phyloP scores from a whole-genome alignment of 2,888 invertebrate species.

The Opisthograptis luteolata region DNA sequence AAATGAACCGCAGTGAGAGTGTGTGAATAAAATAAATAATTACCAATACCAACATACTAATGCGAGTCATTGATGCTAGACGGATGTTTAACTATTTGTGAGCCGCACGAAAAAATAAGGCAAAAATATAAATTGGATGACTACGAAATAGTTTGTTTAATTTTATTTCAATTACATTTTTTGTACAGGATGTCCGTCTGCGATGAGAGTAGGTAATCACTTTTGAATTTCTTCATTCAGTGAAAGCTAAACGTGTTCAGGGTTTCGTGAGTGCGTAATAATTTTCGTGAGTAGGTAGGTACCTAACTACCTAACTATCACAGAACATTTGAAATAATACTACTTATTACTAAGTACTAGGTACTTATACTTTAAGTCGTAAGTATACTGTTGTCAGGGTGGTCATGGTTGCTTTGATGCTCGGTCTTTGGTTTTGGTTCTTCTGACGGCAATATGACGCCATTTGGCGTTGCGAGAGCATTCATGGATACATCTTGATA shows the following conservation, averaged over 20 bases:
- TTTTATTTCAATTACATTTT: slow-evolving; percentile 68
- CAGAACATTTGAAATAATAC: too few species aligned
- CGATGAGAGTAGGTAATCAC: slow-evolving; percentile 58
- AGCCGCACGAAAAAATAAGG: slow-evolving; percentile 41
- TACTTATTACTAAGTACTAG: too few species aligned
- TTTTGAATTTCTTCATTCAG: slow-evolving; percentile 60
- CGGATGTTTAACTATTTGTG: slow-evolving; percentile 25
- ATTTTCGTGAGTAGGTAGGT: neutral
- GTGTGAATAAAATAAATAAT: slow-evolving; percentile 36
- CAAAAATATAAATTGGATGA: slow-evolving; percentile 50
- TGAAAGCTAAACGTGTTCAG: slow-evolving; percentile 59
- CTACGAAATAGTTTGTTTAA: slow-evolving; percentile 52
- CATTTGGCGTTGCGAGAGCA: too few species aligned
- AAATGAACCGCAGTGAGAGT: slow-evolving; percentile 39
- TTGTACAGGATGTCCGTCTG: slow-evolving; percentile 67
- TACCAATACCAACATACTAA: slow-evolving; percentile 22
- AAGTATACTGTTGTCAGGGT: too few species aligned
- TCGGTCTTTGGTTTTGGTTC: too few species aligned
- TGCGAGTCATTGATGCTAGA: slow-evolving; percentile 18
- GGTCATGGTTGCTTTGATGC: too few species aligned
- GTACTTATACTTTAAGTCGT: too few species aligned
- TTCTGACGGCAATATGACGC: too few species aligned
- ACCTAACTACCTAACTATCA: too few species aligned
- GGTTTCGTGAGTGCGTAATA: slow-evolving; percentile 14
- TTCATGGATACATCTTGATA: too few species aligned